These are phyloP conservation scores for Gephyroberyx darwinii DNA, from an alignment of 2,797 vertebrate species.

Conservation along the genomic window DNA sequence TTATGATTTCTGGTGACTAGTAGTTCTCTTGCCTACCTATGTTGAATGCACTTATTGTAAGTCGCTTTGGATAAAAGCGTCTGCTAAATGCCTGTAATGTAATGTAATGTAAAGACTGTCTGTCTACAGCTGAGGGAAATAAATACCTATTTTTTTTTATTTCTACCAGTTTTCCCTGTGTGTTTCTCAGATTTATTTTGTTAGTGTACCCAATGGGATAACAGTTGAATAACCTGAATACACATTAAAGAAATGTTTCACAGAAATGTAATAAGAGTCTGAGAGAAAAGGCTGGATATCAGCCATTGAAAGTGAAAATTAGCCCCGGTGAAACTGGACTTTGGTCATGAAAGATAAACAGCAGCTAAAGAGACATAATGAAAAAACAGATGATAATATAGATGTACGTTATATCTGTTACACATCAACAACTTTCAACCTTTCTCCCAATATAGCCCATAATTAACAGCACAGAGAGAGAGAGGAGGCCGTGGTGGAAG, in stretches of 20 bases:
- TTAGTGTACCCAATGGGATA: neutral
- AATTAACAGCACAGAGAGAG: slow-evolving; percentile 3
- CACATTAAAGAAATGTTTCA: slow-evolving; percentile 16
- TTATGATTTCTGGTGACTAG: no score
- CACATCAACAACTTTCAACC: neutral
- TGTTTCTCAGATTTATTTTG: neutral
- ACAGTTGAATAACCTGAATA: neutral
- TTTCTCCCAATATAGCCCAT: slow-evolving; percentile 14
- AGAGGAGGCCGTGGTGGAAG: neutral
- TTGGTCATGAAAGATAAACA: slow-evolving; percentile 6
- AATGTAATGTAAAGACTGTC: no score
- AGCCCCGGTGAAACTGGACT: neutral
- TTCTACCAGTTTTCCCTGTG: neutral
- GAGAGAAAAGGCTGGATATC: neutral
- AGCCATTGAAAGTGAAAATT: neutral
- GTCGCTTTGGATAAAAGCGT: no score
- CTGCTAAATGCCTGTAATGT: no score
- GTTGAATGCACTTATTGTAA: no score
- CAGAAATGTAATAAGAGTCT: slow-evolving; percentile 6
- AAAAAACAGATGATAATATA: neutral
- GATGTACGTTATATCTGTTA: neutral
- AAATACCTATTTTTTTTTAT: neutral
- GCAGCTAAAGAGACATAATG: slow-evolving; percentile 19
- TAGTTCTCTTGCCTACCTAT: no score
- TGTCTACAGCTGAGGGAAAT: slow-evolving; percentile 1